A percentile compares a stretch with the other conserved stretches of the same genome.
Evolutionary conservation across 1,140 invertebrate genomes (phyloP).

Genomic region (Bathynomus jamesi): DNA sequence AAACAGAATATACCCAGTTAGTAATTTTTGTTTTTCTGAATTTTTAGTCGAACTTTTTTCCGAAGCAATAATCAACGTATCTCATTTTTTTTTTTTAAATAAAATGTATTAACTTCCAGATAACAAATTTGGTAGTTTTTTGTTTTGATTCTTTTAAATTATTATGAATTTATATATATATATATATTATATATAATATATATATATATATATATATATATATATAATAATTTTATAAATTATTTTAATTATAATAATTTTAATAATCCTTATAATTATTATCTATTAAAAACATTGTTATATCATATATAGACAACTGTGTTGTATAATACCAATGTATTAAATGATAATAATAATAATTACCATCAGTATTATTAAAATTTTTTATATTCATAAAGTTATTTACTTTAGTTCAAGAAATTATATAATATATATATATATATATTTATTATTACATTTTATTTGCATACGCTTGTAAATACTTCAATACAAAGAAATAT

Average conservation of each 20-base stretch:
- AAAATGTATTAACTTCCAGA: too few relatives aligned
- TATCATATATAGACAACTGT: neutral
- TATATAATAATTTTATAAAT: neutral
- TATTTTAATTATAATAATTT: neutral
- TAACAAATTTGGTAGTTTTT: too few relatives aligned
- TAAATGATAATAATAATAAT: too few relatives aligned
- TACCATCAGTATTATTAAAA: neutral
- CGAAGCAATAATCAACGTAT: too few relatives aligned
- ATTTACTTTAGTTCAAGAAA: neutral
- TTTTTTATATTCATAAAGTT: neutral
- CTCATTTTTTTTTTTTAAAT: too few relatives aligned
- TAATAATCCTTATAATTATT: neutral
- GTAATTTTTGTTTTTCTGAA: too few relatives aligned
- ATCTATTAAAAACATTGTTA: neutral
- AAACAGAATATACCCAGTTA: too few relatives aligned
- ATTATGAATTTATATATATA: neutral
- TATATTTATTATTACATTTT: neutral
- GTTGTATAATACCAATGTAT: neutral
- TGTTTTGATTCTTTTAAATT: too few relatives aligned
- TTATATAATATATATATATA: constrained; percentile 10
- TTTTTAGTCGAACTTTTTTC: too few relatives aligned
- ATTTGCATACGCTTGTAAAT: neutral
- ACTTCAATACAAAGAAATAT: constrained; percentile 4
- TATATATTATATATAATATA: neutral
- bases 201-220: neutral